Evolutionary conservation across 1,140 invertebrate genomes (phyloP).

Genomic region (Apis laboriosa): DNA sequence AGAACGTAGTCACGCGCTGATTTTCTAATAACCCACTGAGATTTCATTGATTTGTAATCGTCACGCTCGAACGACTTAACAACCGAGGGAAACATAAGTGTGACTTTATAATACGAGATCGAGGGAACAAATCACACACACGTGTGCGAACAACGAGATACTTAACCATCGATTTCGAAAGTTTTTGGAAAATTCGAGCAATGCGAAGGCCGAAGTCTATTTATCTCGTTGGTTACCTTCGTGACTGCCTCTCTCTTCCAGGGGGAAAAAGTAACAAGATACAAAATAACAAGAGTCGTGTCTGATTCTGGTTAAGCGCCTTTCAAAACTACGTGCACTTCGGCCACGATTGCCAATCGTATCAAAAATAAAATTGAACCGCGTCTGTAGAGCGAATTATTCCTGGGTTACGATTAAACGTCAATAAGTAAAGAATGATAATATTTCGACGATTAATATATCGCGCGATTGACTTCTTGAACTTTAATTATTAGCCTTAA

Average conservation of each 20-base stretch:
- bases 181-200: slow-evolving; percentile 26
- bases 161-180: slow-evolving; percentile 15
- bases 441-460: slow-evolving; percentile 26
- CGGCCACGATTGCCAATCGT: not conserved
- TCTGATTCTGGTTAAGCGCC: not conserved
- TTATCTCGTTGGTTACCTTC: not conserved
- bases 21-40: slow-evolving; percentile 40
- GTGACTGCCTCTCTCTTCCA: not conserved
- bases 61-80: slow-evolving; percentile 14
- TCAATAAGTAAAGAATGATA: not conserved
- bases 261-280: not conserved
- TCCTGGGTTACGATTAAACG: slow-evolving; percentile 10
- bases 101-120: not conserved
- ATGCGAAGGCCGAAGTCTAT: slow-evolving; percentile 24
- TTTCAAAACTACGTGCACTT: not conserved
- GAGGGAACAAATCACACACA: slow-evolving; percentile 14
- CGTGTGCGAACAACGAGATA: not conserved
- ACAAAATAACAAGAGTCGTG: too few species aligned
- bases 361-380: not conserved
- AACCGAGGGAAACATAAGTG: slow-evolving; percentile 8
- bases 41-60: slow-evolving; percentile 46
- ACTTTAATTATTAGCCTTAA: slow-evolving; percentile 25
- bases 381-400: not conserved
- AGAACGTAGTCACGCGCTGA: slow-evolving; percentile 37
- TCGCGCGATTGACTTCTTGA: slow-evolving; percentile 34